These are phyloP conservation scores for Brachystomella parvula DNA, from an alignment of 1,140 invertebrate genomes.

Conservation along the genomic window DNA sequence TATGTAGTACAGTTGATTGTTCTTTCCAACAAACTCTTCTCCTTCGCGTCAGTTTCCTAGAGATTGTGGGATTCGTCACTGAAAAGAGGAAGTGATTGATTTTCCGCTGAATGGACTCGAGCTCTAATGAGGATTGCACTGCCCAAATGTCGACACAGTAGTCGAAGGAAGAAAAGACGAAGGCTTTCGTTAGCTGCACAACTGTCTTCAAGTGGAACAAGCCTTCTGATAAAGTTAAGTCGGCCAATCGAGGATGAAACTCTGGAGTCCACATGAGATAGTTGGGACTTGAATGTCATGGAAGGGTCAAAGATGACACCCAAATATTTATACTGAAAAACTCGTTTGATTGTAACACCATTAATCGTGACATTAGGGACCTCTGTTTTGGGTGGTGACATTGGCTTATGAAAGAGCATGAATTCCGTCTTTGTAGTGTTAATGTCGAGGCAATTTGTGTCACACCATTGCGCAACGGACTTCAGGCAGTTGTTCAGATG, in stretches of 20 bases:
- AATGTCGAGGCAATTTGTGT: not conserved
- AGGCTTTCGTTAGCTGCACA: not conserved
- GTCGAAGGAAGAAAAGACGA: not conserved
- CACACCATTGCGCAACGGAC: not conserved
- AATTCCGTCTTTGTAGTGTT: slow-evolving; percentile 7
- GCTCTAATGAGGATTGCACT: not conserved
- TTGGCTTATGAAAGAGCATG: not conserved
- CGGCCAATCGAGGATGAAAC: not conserved
- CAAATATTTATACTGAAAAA: not conserved
- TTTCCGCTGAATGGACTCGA: not conserved
- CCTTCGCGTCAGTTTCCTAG: too few relatives aligned
- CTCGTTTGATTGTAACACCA: not conserved
- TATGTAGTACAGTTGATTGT: too few relatives aligned
- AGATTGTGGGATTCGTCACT: too few relatives aligned
- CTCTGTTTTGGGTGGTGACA: too few relatives aligned
- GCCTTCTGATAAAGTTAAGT: not conserved
- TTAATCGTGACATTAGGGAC: not conserved
- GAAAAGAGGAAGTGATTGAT: not conserved
- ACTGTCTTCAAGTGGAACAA: not conserved
- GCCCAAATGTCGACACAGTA: not conserved
- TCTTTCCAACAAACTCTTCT: too few relatives aligned
- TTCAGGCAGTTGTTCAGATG: not conserved
- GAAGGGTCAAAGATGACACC: not conserved
- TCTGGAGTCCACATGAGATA: not conserved
- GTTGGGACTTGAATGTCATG: not conserved